phyloP scores from a whole-genome alignment of 1,140 invertebrate genomes.

The Cotesia glomerata region DNA sequence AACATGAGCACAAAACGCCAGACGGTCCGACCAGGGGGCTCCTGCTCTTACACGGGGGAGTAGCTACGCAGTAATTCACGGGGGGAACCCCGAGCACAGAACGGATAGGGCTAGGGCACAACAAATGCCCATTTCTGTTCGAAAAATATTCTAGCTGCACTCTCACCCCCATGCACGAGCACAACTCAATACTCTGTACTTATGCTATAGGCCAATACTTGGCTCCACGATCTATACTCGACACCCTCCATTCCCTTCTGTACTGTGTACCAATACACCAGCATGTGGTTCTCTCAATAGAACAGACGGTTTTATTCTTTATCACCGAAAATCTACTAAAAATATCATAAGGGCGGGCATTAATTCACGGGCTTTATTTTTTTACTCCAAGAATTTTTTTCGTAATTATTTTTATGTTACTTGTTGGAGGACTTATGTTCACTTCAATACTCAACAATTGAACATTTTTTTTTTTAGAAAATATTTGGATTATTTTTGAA shows the following conservation, averaged over 20 bases:
- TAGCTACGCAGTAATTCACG: background rate
- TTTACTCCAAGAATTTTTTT: no score
- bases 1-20: background rate
- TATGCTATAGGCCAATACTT: slow-evolving; percentile 3
- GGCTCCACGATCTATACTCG: background rate
- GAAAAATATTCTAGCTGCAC: background rate
- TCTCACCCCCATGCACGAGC: background rate
- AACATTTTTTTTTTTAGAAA: no score
- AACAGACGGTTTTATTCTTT: no score
- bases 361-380: no score
- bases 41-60: no score
- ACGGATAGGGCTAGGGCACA: background rate
- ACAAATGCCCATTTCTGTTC: no score
- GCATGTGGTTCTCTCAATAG: no score
- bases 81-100: background rate
- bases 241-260: background rate
- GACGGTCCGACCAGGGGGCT: slow-evolving; percentile 3
- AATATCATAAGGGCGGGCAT: background rate
- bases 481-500: no score
- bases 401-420: no score
- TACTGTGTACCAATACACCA: no score
- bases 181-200: background rate
- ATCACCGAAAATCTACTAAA: background rate
- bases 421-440: no score
- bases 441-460: no score